A percentile compares a stretch with the other conserved stretches of the same genome.
These are phyloP conservation scores for Cyclophora albipunctata DNA, from an alignment of 2,888 invertebrate species.

Conservation along the genomic window DNA sequence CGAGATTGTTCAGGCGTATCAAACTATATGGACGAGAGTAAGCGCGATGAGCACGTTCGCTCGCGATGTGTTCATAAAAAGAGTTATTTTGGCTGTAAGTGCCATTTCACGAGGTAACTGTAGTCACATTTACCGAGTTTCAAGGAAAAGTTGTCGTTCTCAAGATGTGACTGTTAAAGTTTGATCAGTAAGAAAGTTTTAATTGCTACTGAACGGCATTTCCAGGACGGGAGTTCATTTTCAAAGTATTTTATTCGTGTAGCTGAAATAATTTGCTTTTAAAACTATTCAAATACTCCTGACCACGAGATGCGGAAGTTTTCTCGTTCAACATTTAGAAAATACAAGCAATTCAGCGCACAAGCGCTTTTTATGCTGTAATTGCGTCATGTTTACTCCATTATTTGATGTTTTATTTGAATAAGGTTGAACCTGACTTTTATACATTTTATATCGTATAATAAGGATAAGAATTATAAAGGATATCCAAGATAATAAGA, in stretches of 20 bases:
- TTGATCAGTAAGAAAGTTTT: constrained; percentile 67
- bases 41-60: constrained; percentile 1
- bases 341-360: no score
- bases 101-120: constrained; percentile 31
- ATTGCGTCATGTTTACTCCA: no score
- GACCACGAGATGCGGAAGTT: neutral
- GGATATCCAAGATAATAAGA: no score
- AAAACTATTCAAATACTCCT: constrained; percentile 23
- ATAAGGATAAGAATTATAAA: no score
- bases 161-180: constrained; percentile 62
- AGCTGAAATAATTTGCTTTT: constrained; percentile 32
- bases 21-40: neutral
- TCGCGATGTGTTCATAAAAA: constrained; percentile 14
- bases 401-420: no score
- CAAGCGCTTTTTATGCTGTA: no score
- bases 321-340: no score
- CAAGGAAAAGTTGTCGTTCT: constrained; percentile 36
- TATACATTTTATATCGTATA: no score
- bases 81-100: constrained; percentile 28
- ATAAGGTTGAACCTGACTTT: no score
- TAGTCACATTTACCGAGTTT: constrained; percentile 38
- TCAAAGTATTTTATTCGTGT: constrained; percentile 46
- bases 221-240: constrained; percentile 41
- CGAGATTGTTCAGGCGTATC: neutral
- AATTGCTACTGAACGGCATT: constrained; percentile 65